Evolutionary conservation across 2,888 invertebrate species (phyloP), one percentile per base, ranked within the genome.

Genomic region (Flabesymbios commensalis): DNA sequence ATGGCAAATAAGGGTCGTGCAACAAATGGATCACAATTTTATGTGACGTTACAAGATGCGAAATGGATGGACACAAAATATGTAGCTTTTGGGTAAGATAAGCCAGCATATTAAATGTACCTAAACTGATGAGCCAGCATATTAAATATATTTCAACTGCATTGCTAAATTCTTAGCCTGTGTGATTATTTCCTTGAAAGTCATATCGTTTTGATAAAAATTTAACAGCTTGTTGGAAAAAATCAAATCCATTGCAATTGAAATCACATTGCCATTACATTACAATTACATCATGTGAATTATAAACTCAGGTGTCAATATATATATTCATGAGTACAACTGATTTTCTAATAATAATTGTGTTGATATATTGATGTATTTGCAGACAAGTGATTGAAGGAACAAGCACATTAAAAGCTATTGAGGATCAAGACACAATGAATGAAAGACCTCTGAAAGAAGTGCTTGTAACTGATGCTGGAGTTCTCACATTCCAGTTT

Each of bases 31-130:
- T 88, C 88, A 1, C 90, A 90, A 80, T 90, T 90, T 78, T 88
- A 88, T 74, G 84, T 90, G 19, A 85, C 88, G 17, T 82, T 72
- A 17, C 87, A 88, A 79, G 86, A 88, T 3, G 85, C 87, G 3
- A 82, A 85, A 2, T 90, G 90, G 90, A 90, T 90, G 90, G 86
- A 88, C 70, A 83, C 84, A 61, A 87, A 86, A 81, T 90, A 88
- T 75, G 90, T 90, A 3, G 90, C 89, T 1, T 90, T 91, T 76
- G 90, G 88, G 87, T 87, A 77, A 74, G 73, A 69, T 52, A 57
- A 31, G 26, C 31, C 22, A 36, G 29, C 31, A 39, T 39, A 36
- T 36, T 36, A 10, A 36, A 10, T 36, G 39, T n/a, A 10, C 39
- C 39, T n/a, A 10, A 10, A 14, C n/a, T n/a, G 39, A 36, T n/a